A percentile compares a stretch with the other conserved stretches of the same genome.
phyloP scores from a whole-genome alignment of 2,113 vertebrate species.

The Struthio camelus region DNA sequence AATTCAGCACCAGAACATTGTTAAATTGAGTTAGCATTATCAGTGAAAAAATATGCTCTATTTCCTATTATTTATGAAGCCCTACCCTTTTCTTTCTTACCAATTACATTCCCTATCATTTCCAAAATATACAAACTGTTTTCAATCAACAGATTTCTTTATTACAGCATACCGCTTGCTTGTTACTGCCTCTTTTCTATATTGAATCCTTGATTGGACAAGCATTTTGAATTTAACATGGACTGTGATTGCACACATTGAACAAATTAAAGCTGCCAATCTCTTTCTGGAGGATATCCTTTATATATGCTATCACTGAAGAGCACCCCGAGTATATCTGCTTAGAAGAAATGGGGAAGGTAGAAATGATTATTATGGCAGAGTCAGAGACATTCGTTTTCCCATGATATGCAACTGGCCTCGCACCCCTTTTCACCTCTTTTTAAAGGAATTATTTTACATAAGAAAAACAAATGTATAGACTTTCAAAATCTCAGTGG shows the following conservation, averaged over 20 bases:
- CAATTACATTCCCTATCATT: conserved; percentile 99
- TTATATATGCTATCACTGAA: conserved; percentile 79
- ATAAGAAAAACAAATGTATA: background rate
- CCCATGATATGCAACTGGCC: conserved; percentile 31
- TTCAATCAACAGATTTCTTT: conserved; percentile 99
- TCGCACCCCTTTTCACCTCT: background rate
- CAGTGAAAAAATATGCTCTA: conserved; percentile 95
- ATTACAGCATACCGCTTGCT: conserved; percentile 90
- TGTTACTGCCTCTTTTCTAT: conserved; percentile 85
- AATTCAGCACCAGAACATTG: conserved; percentile 72
- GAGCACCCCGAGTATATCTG: conserved; percentile 72
- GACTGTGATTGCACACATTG: conserved; percentile 98
- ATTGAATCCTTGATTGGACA: conserved; percentile 89
- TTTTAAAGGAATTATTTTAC: conserved; percentile 18
- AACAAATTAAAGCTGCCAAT: conserved; percentile 99
- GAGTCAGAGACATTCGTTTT: conserved; percentile 51
- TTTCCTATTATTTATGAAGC: conserved; percentile 98
- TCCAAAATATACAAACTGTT: conserved; percentile 99
- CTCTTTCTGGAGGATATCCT: conserved; percentile 88
- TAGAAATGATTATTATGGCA: conserved; percentile 58
- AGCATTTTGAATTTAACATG: conserved; percentile 93
- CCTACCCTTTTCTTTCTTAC: conserved; percentile 97
- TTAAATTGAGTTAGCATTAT: conserved; percentile 85
- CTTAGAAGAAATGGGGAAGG: conserved; percentile 72
- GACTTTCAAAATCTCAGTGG: background rate